Conservation (phyloP, 2,888 invertebrate genomes). For the Drosophila ezoana region DNA sequence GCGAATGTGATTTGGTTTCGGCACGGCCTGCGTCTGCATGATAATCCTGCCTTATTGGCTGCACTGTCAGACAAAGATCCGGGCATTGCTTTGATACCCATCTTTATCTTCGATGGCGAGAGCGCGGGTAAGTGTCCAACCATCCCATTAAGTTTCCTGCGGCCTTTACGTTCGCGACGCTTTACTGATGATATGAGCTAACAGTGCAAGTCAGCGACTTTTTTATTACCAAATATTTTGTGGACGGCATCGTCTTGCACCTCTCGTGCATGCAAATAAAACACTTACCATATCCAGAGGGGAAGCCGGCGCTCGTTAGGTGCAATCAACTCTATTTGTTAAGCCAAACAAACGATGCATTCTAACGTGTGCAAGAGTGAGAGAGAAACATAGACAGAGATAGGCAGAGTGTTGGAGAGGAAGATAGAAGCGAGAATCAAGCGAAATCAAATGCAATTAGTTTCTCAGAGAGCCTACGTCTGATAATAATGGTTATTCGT, state of each 20-base stretch:
- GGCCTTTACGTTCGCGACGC: background rate
- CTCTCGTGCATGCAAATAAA: conserved; percentile 12
- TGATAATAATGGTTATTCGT: conserved; percentile 4
- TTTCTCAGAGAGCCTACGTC: conserved; percentile 12
- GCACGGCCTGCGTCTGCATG: conserved; percentile 89
- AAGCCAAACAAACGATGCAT: conserved; percentile 23
- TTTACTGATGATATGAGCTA: conserved; percentile 2
- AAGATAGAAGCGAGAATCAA: conserved; percentile 1
- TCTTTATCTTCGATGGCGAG: conserved; percentile 91
- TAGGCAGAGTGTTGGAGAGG: conserved; percentile 1
- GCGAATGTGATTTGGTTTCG: conserved; percentile 89
- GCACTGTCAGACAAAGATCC: conserved; percentile 85
- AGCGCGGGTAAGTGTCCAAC: conserved; percentile 87
- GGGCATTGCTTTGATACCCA: conserved; percentile 86
- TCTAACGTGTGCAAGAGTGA: conserved; percentile 34
- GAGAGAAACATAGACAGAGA: conserved; percentile 10
- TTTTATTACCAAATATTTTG: conserved; percentile 7
- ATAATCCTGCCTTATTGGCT: conserved; percentile 88
- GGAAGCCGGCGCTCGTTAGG: conserved; percentile 5
- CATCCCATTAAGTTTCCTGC: no score
- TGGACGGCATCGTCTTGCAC: background rate
- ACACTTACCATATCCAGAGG: background rate
- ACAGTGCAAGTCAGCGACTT: conserved; percentile 13
- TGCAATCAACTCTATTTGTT: conserved; percentile 14
- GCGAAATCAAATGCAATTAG: background rate